Evolutionary conservation across 92 coral and sea anemone species (phyloP).

Genomic region (Epizoanthus illoricatus): DNA sequence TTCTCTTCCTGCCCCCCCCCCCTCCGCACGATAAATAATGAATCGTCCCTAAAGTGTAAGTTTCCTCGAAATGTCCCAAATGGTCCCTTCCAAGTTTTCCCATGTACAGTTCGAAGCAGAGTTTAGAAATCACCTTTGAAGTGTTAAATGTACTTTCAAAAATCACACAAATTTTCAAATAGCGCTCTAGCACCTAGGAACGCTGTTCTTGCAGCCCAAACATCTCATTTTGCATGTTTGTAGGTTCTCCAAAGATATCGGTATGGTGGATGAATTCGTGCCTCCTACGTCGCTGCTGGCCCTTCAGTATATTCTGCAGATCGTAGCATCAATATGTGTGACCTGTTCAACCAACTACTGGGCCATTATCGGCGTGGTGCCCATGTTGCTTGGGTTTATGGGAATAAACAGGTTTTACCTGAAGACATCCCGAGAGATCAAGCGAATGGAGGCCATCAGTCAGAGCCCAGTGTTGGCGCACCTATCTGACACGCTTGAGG

Average conservation of each 20-base stretch:
- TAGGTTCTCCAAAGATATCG: constrained; percentile 82
- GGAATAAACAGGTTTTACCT: constrained; percentile 82
- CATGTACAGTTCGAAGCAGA: too few relatives aligned
- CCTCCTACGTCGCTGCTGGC: constrained; percentile 88
- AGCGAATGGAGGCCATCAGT: constrained; percentile 90
- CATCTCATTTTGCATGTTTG: too few relatives aligned
- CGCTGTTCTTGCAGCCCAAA: too few relatives aligned
- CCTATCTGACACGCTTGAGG: constrained; percentile 85
- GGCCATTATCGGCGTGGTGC: constrained; percentile 82
- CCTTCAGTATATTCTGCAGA: constrained; percentile 82
- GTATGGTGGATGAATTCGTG: constrained; percentile 86
- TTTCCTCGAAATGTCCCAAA: too few relatives aligned
- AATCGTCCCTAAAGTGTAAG: too few relatives aligned
- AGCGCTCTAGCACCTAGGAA: too few relatives aligned
- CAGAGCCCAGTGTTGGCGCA: constrained; percentile 91
- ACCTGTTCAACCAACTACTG: constrained; percentile 84
- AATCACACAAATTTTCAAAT: too few relatives aligned
- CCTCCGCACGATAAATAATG: too few relatives aligned
- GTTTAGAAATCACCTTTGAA: too few relatives aligned
- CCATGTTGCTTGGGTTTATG: constrained; percentile 76
- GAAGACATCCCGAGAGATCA: constrained; percentile 88
- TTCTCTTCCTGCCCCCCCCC: too few relatives aligned
- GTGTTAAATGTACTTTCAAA: too few relatives aligned
- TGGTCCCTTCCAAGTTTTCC: too few relatives aligned
- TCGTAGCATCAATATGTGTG: constrained; percentile 87